Percentiles rank a stretch among this genome's conserved stretches.
phyloP scores from a whole-genome alignment of 2,888 invertebrate genomes.

The Adelognathus sp. region DNA sequence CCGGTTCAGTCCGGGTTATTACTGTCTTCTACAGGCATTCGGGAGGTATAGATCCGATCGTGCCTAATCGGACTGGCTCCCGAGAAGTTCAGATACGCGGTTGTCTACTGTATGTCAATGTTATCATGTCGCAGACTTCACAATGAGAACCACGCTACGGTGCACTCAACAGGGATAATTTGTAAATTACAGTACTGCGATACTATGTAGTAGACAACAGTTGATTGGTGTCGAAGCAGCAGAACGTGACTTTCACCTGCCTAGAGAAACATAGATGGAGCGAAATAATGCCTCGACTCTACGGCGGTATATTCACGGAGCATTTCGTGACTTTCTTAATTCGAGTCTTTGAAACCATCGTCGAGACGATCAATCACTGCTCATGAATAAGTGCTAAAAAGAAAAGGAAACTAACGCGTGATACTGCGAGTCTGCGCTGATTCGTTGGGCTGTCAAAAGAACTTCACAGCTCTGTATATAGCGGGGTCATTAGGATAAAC shows the following conservation, averaged over 20 bases:
- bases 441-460: constrained; percentile 44
- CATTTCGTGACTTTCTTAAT: constrained; percentile 51
- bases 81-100: too few relatives aligned
- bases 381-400: constrained; percentile 37
- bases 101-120: constrained; percentile 25
- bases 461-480: neutral
- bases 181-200: constrained; percentile 32
- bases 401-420: constrained; percentile 24
- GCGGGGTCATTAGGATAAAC: constrained; percentile 49
- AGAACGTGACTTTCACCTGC: constrained; percentile 51
- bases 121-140: neutral
- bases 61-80: too few relatives aligned
- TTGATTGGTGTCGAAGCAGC: constrained; percentile 43
- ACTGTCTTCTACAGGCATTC: too few relatives aligned
- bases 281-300: neutral
- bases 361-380: constrained; percentile 49
- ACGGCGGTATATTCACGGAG: neutral
- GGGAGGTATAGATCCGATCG: too few relatives aligned
- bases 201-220: constrained; percentile 27
- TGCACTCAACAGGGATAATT: constrained; percentile 49
- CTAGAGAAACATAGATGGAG: neutral
- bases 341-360: constrained; percentile 32
- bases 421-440: constrained; percentile 22
- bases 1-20: too few relatives aligned
- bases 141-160: constrained; percentile 23